Conservation (phyloP, 2,888 invertebrate species). For the Eupeodes luniger region DNA sequence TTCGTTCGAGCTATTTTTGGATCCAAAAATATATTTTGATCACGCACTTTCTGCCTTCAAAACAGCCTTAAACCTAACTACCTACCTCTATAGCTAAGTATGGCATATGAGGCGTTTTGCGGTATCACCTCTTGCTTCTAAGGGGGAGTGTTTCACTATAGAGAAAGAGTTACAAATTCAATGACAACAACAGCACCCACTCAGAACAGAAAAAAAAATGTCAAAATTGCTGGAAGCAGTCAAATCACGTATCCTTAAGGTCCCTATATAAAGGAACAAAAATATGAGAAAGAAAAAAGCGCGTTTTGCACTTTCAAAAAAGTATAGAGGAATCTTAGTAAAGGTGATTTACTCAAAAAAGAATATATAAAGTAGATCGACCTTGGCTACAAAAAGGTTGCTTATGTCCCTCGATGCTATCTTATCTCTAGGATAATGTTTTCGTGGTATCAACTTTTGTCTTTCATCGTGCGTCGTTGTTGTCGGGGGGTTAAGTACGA, state of each 20-base stretch:
- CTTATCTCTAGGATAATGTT: slow-evolving; percentile 60
- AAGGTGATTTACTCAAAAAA: slow-evolving; percentile 54
- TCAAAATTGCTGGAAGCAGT: background rate
- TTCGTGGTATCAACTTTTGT: slow-evolving; percentile 9
- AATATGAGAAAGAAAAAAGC: background rate
- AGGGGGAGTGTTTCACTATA: background rate
- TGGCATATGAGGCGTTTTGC: background rate
- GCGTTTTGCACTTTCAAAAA: slow-evolving; percentile 4
- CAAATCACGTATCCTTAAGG: slow-evolving; percentile 40
- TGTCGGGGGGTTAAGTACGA: too few relatives aligned
- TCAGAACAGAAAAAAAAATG: background rate
- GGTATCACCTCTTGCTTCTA: background rate
- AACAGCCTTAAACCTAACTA: too few relatives aligned
- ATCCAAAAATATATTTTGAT: slow-evolving; percentile 16
- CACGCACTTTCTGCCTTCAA: background rate
- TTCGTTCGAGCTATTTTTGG: slow-evolving; percentile 3
- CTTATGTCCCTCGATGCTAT: slow-evolving; percentile 26
- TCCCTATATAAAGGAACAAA: background rate
- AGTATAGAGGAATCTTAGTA: slow-evolving; percentile 1
- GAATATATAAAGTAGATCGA: slow-evolving; percentile 24
- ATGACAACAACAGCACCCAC: background rate
- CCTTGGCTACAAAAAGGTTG: slow-evolving; percentile 55
- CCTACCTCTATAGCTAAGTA: too few relatives aligned
- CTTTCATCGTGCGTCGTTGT: background rate
- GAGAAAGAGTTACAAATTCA: slow-evolving; percentile 8